Conservation (phyloP, 2,797 vertebrate genomes). For the Selene dorsalis region DNA sequence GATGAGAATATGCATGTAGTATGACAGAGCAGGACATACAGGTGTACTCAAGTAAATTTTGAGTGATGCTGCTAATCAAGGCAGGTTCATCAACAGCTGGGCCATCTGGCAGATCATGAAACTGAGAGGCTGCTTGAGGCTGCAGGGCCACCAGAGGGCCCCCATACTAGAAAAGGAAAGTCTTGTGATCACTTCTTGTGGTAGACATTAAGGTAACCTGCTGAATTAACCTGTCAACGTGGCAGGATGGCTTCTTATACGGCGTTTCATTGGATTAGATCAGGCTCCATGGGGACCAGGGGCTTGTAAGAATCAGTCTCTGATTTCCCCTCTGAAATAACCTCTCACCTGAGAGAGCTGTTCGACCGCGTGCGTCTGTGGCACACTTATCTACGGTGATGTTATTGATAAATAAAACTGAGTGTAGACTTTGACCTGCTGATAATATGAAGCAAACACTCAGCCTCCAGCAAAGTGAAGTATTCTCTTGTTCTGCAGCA, state of each 20-base stretch:
- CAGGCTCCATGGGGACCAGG: too few relatives aligned
- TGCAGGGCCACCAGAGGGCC: neutral
- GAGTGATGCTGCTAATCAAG: too few relatives aligned
- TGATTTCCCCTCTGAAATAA: too few relatives aligned
- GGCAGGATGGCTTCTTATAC: too few relatives aligned
- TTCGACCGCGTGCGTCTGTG: neutral
- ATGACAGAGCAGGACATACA: too few relatives aligned
- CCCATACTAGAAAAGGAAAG: neutral
- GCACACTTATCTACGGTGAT: slow-evolving; percentile 16
- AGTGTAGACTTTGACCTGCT: slow-evolving; percentile 39
- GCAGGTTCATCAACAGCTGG: neutral
- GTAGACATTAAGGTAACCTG: too few relatives aligned
- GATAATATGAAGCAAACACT: slow-evolving; percentile 26
- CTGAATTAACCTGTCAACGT: too few relatives aligned
- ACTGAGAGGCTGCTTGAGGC: neutral
- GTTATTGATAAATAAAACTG: slow-evolving; percentile 11
- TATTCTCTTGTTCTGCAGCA: neutral
- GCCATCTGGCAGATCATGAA: neutral
- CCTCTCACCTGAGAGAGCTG: neutral
- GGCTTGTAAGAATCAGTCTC: too few relatives aligned
- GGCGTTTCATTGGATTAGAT: too few relatives aligned
- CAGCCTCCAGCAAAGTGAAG: neutral
- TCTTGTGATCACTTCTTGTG: too few relatives aligned
- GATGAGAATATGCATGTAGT: too few relatives aligned
- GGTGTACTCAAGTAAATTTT: too few relatives aligned